phyloP scores from a whole-genome alignment of 2,888 invertebrate species.

The Ochropacha duplaris region DNA sequence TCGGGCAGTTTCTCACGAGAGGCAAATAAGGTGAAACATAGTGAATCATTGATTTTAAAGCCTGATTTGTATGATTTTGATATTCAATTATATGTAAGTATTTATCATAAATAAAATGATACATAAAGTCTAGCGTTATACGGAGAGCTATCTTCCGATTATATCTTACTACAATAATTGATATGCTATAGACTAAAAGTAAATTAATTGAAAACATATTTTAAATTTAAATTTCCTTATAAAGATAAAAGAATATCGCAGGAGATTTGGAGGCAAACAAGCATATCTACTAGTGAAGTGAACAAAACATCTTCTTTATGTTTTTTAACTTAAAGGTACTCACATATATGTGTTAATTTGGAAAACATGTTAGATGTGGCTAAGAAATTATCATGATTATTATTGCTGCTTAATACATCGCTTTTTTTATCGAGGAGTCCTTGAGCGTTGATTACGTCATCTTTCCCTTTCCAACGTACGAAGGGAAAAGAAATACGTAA shows the following conservation, averaged over 20 bases:
- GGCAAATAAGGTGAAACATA: neutral
- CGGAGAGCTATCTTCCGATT: too few relatives aligned
- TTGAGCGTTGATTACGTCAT: conserved; percentile 36
- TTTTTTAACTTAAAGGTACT: conserved; percentile 19
- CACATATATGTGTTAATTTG: conserved; percentile 32
- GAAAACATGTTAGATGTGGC: conserved; percentile 24
- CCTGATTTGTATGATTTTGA: neutral
- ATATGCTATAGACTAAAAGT: too few relatives aligned
- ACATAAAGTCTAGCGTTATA: too few relatives aligned
- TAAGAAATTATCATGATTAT: conserved; percentile 11
- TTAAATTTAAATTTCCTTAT: too few relatives aligned
- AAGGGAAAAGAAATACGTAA: neutral
- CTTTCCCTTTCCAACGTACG: conserved; percentile 18
- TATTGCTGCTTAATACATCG: conserved; percentile 9
- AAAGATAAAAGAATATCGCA: too few relatives aligned
- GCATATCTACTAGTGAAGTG: neutral
- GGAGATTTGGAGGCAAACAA: neutral
- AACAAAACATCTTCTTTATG: conserved; percentile 8
- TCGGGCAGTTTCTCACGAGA: neutral
- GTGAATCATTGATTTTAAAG: neutral
- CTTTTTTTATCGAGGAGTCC: conserved; percentile 14
- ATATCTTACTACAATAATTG: too few relatives aligned
- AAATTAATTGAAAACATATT: too few relatives aligned
- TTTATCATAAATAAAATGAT: too few relatives aligned
- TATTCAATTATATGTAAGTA: neutral